These are phyloP conservation scores for Coregonus sp. DNA, from an alignment of 2,797 vertebrate genomes.

Conservation along the genomic window DNA sequence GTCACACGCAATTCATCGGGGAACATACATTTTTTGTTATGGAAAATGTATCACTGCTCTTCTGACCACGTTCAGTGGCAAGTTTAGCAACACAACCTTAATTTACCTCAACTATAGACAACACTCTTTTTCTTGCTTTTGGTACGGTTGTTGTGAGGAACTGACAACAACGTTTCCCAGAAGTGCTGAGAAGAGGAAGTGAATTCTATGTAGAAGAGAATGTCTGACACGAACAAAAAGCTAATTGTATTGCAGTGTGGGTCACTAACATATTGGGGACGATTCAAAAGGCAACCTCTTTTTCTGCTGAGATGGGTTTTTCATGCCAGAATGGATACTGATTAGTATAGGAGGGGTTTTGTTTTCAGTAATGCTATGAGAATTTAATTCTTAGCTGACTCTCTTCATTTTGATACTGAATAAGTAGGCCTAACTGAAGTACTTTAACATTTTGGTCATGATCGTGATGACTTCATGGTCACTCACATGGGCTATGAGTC, in stretches of 20 bases:
- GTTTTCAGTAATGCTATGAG: background rate
- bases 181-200: slow-evolving; percentile 77
- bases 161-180: slow-evolving; percentile 70
- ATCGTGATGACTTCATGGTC: background rate
- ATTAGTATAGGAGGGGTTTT: background rate
- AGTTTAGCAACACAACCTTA: slow-evolving; percentile 41
- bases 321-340: background rate
- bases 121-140: slow-evolving; percentile 53
- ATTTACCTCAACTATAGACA: slow-evolving; percentile 25
- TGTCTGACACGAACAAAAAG: slow-evolving; percentile 51
- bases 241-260: slow-evolving; percentile 52
- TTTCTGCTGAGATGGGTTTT: slow-evolving; percentile 21
- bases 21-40: slow-evolving; percentile 19
- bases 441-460: background rate
- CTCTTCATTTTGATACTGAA: background rate
- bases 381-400: background rate
- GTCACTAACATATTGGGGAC: slow-evolving; percentile 24
- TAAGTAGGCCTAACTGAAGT: background rate
- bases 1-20: background rate
- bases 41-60: slow-evolving; percentile 10
- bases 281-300: slow-evolving; percentile 15
- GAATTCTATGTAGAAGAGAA: slow-evolving; percentile 65
- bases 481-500: background rate
- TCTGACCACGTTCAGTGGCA: slow-evolving; percentile 29
- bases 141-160: slow-evolving; percentile 70